Conservation (phyloP, 2,888 invertebrate species). For the Tillus elongatus region DNA sequence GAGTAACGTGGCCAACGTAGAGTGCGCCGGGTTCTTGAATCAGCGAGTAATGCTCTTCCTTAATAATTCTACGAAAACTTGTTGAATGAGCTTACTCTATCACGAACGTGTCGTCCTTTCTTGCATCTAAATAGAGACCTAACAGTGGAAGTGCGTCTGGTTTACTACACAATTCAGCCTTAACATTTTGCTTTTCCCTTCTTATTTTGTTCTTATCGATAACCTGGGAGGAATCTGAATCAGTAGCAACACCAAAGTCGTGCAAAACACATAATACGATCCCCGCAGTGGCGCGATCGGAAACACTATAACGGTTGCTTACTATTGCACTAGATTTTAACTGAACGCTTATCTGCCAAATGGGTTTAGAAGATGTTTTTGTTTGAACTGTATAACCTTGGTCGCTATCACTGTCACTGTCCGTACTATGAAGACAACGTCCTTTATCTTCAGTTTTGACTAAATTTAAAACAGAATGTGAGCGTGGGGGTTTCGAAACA, state of each 20-base stretch:
- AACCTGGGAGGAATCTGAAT: not conserved
- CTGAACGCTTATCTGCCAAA: no score
- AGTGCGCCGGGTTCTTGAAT: not conserved
- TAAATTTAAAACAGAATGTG: no score
- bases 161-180: not conserved
- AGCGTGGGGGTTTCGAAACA: no score
- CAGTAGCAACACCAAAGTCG: not conserved
- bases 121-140: not conserved
- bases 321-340: no score
- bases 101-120: not conserved
- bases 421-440: no score
- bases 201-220: slow-evolving; percentile 4
- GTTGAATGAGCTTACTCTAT: not conserved
- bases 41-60: not conserved
- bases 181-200: not conserved
- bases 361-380: no score
- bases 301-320: not conserved
- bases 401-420: no score
- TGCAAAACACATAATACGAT: not conserved
- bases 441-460: no score
- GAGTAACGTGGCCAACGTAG: slow-evolving; percentile 4
- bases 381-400: no score
- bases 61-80: not conserved
- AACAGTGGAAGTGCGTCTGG: not conserved
- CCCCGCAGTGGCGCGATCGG: not conserved